Percentiles rank a stretch among this genome's conserved stretches.
Evolutionary conservation across 64 coral and sea anemone species (phyloP).

Genomic region (Exaiptasia diaphana): DNA sequence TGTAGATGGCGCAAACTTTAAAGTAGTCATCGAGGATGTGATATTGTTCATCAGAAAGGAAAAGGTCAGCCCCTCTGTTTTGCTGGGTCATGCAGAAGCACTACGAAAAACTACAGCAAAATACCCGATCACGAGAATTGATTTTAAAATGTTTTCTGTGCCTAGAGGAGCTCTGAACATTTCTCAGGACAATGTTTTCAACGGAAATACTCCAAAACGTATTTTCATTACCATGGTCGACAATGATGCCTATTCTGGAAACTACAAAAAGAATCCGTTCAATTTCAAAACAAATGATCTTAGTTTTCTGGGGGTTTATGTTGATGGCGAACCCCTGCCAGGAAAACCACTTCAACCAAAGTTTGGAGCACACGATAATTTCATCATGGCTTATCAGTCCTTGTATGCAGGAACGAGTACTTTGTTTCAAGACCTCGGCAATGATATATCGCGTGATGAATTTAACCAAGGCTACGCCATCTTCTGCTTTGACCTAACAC

Average conservation of each 20-base stretch:
- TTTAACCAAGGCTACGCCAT: background rate
- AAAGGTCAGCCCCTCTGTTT: slow-evolving; percentile 2
- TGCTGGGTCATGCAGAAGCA: background rate
- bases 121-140: slow-evolving; percentile 20
- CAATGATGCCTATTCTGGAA: too few relatives aligned
- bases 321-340: background rate
- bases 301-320: background rate
- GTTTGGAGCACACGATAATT: background rate
- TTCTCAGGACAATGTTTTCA: slow-evolving; percentile 7
- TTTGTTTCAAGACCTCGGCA: background rate
- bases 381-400: background rate
- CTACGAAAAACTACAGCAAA: slow-evolving; percentile 4
- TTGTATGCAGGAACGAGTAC: background rate
- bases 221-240: too few relatives aligned
- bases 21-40: slow-evolving; percentile 32
- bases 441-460: background rate
- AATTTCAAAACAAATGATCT: slow-evolving; percentile 1
- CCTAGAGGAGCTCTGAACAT: background rate
- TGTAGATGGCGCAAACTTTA: background rate
- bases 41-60: slow-evolving; percentile 24
- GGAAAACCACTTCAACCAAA: slow-evolving; percentile 3
- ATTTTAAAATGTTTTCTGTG: background rate
- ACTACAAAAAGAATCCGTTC: too few relatives aligned
- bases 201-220: too few relatives aligned
- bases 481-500: slow-evolving; percentile 20